Evolutionary conservation across 2,888 invertebrate species (phyloP).

Genomic region (Cerceris rybyensis): DNA sequence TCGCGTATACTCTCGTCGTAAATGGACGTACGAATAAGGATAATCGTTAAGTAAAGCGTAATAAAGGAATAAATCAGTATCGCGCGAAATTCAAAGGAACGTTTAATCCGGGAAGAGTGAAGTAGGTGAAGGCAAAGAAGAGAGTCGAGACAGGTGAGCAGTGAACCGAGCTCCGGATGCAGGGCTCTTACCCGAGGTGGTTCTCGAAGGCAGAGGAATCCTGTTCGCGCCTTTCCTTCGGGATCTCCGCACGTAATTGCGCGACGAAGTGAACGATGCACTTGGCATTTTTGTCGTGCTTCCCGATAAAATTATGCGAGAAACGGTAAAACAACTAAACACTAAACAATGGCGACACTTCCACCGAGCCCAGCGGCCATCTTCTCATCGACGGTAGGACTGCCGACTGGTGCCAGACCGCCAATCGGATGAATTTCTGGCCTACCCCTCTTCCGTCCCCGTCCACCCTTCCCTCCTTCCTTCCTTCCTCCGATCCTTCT

Average conservation of each 20-base stretch:
- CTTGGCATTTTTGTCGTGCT: slow-evolving; percentile 91
- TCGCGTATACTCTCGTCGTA: neutral
- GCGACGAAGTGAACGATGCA: slow-evolving; percentile 96
- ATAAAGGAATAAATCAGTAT: neutral
- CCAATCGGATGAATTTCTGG: slow-evolving; percentile 68
- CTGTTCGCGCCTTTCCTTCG: slow-evolving; percentile 95
- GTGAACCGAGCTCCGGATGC: slow-evolving; percentile 62
- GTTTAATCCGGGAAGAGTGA: slow-evolving; percentile 36
- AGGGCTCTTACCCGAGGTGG: slow-evolving; percentile 87
- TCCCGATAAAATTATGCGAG: slow-evolving; percentile 51
- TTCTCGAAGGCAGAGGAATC: slow-evolving; percentile 91
- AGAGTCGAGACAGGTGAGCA: slow-evolving; percentile 65
- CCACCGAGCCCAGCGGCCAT: slow-evolving; percentile 92
- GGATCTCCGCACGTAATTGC: slow-evolving; percentile 95
- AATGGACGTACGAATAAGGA: neutral
- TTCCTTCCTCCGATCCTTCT: slow-evolving; percentile 32
- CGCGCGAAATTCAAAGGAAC: neutral
- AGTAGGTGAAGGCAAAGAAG: slow-evolving; percentile 52
- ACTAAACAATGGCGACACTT: slow-evolving; percentile 93
- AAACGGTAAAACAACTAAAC: slow-evolving; percentile 76
- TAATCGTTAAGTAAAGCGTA: neutral
- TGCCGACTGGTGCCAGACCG: slow-evolving; percentile 74
- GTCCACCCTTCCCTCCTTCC: slow-evolving; percentile 40
- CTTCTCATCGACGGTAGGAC: slow-evolving; percentile 86
- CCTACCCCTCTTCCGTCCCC: slow-evolving; percentile 48